Conservation (phyloP, 2,113 vertebrate genomes). For the Sturnus vulgaris region DNA sequence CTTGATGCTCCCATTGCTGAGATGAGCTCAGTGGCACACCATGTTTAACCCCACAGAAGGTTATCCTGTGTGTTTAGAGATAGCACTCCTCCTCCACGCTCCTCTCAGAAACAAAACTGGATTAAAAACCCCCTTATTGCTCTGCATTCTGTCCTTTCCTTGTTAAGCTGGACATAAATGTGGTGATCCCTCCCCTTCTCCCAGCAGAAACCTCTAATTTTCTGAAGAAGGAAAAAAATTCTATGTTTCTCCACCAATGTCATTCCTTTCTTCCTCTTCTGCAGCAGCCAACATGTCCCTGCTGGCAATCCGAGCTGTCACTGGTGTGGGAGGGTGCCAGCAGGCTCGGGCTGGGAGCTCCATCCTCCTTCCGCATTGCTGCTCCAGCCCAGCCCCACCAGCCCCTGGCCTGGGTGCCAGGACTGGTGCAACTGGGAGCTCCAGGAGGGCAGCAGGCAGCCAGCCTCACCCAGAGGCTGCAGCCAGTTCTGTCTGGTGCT, state of each 20-base stretch:
- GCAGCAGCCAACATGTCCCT: background rate
- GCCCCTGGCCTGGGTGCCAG: background rate
- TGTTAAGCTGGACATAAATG: background rate
- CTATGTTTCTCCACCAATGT: background rate
- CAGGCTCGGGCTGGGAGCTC: background rate
- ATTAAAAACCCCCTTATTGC: background rate
- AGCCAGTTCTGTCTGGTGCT: background rate
- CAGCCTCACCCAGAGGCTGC: background rate
- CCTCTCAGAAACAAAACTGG: background rate
- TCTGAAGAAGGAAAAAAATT: background rate
- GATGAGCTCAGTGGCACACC: background rate
- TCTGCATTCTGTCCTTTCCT: background rate
- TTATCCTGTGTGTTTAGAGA: background rate
- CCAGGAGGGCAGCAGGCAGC: background rate
- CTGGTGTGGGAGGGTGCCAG: background rate
- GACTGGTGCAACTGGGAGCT: background rate
- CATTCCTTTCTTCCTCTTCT: background rate
- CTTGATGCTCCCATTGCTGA: rapidly evolving
- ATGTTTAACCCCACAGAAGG: background rate
- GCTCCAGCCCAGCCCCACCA: background rate
- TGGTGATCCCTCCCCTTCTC: background rate
- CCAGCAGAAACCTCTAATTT: background rate
- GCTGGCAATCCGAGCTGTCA: background rate
- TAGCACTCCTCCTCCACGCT: background rate
- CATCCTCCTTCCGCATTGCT: slow-evolving; percentile 21